Conservation (phyloP, 2,797 vertebrate species). For the Aulostomus chinensis region DNA sequence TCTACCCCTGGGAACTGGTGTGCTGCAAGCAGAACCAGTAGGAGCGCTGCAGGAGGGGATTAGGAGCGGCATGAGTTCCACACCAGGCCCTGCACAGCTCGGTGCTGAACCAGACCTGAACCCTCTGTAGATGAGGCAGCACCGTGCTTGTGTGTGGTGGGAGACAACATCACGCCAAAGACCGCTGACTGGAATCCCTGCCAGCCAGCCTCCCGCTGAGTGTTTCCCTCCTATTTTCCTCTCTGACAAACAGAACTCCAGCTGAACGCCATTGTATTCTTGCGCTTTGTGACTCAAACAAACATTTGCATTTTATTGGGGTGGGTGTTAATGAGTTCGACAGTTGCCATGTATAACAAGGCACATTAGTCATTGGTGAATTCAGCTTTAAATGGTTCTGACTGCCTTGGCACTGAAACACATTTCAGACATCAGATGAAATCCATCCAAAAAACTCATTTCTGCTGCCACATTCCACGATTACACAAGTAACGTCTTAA, state of each 20-base stretch:
- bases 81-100: slow-evolving; percentile 21
- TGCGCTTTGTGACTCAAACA: background rate
- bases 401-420: no score
- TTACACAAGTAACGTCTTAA: no score
- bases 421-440: no score
- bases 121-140: no score
- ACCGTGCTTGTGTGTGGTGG: background rate
- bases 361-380: no score
- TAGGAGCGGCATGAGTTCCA: slow-evolving; percentile 39
- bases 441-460: no score
- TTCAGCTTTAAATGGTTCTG: no score
- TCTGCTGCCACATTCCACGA: no score
- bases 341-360: background rate
- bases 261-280: background rate
- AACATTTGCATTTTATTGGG: background rate
- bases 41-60: slow-evolving; percentile 41
- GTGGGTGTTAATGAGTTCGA: background rate
- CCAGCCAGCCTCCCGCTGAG: background rate
- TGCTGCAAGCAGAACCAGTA: slow-evolving; percentile 47
- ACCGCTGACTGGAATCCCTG: background rate
- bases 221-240: background rate
- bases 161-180: no score
- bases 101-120: slow-evolving; percentile 16
- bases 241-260: slow-evolving; percentile 1
- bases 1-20: slow-evolving; percentile 32